Base-by-base conservation (phyloP, 1,140 invertebrate species). In the Bursaphelenchus mucronatus region DNA sequence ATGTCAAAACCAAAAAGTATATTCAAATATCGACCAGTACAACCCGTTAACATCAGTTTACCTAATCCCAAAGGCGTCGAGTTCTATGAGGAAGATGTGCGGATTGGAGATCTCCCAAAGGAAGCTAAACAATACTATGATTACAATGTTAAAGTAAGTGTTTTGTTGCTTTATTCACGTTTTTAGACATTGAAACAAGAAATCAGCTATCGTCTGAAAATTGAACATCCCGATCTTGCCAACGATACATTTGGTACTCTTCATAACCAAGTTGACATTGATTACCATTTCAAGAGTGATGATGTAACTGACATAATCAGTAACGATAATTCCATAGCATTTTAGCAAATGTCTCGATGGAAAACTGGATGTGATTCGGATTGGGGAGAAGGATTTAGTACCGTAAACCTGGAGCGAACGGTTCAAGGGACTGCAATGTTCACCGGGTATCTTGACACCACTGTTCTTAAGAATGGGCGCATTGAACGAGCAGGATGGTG, bases 361-460 rank as follows among this genome's bases (percentile, higher is more conserved):
- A 8, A 46, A 30, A 75, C 45, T 8, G 71, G 71, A 17, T 71
- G 73, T 47, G 71, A 73, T 58, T 61, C 71, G n/a, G 72, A 75
- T 49, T 73, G 71, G 72, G 53, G 66, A n/a, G 67, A 75, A 65
- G 71, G 71, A 3, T 73, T 57, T 64, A 70, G 71, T 15, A 75
- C 63, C 49, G 54, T 55, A 40, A 19, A 70, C 53, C 46, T 73
- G 11, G 30, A 44, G 30, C 47, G 50, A 43, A 75, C 70, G 40
- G 73, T 65, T 17, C 19, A 50, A 10, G 59, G 55, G 5, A 67
- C 73, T 39, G 71, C 66, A 40, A 43, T 73, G 11, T 73, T 73
- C 47, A n/a, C 43, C 4, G 10, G 2, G 49, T n/a, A 40, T 21
- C 50, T 62, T 21, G 39, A 39, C 43, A 41, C 44, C 13, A 39